Evolutionary conservation across 1,140 invertebrate genomes (phyloP).

Genomic region (Papilio helenus): DNA sequence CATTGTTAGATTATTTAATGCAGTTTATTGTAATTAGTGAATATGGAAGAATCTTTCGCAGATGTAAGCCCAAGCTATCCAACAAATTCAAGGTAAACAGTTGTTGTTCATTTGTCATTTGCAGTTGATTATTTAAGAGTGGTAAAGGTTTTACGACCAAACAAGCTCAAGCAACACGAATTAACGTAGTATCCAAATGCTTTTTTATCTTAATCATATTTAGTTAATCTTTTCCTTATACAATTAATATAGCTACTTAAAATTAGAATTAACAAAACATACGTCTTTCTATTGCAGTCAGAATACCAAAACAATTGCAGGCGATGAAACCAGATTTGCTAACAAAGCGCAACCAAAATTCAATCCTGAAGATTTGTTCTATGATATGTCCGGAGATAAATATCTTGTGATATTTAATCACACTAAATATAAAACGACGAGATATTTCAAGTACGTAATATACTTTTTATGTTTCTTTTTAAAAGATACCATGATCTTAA

Average conservation of each 20-base stretch:
- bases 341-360: conserved; percentile 35
- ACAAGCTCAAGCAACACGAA: too few relatives aligned
- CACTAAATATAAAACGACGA: conserved; percentile 54
- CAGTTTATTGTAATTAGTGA: not conserved
- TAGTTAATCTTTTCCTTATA: too few relatives aligned
- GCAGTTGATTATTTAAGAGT: not conserved
- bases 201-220: too few relatives aligned
- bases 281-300: not conserved
- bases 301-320: not conserved
- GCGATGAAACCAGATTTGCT: not conserved
- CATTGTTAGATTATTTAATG: not conserved
- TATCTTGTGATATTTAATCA: conserved; percentile 66
- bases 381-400: conserved; percentile 62
- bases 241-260: not conserved
- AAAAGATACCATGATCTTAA: not conserved
- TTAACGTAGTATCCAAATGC: too few relatives aligned
- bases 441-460: conserved; percentile 57
- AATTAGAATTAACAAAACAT: not conserved
- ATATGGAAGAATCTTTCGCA: not conserved
- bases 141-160: too few relatives aligned
- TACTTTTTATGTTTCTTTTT: not conserved
- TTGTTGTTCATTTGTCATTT: not conserved
- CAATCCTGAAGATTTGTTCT: conserved; percentile 51
- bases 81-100: conserved; percentile 19
- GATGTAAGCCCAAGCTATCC: conserved; percentile 12